Evolutionary conservation across 53 echinoderm and acorn worm species (phyloP), one percentile per base, ranked within the genome.

Genomic region (Stichopus horrens): DNA sequence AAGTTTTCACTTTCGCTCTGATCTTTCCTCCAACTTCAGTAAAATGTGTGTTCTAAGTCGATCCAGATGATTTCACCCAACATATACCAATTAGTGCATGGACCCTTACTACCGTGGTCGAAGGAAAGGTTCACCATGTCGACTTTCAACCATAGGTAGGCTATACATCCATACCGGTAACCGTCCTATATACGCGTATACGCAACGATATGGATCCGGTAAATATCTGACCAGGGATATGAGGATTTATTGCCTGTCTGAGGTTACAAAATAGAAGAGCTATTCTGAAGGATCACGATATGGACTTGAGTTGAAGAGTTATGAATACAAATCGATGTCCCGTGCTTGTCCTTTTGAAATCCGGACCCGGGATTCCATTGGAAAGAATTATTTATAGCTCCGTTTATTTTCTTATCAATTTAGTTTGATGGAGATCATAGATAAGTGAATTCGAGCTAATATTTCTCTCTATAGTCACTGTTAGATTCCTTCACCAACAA

Each of bases 321-420:
- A 13, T 63, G 63, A 16, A 63, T 63, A 63, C 16, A 63, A 63
- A 63, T 63, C 63, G 63, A 16, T 63, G 63, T 63, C 4, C 63
- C 63, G 7, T 13, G 63, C 37, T 1, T 37, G 37, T 37, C 37
- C 37, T 37, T 37, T 37, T 63, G 71, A n/a, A n/a, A 71, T n/a
- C 7, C n/a, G 71, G 18, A 71, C 71, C 2, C 18, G 71, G 18
- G 71, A 18, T 71, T 7, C 14, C 14, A 20, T 20, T 7, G 71
- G 7, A n/a, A 71, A 13, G n/a, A 71, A 13, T 71, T 71, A 71
- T 71, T 71, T 71, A 71, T 71, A 20, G 18, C 71, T 71, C 71
- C 5, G 71, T 71, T 71, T 71, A 71, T 71, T 71, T 71, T 71
- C 71, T 13, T 71, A 71, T 71, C 71, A 71, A 18, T 71, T 71